Evolutionary conservation across 2,797 vertebrate species (phyloP).

Genomic region (Clamator glandarius): DNA sequence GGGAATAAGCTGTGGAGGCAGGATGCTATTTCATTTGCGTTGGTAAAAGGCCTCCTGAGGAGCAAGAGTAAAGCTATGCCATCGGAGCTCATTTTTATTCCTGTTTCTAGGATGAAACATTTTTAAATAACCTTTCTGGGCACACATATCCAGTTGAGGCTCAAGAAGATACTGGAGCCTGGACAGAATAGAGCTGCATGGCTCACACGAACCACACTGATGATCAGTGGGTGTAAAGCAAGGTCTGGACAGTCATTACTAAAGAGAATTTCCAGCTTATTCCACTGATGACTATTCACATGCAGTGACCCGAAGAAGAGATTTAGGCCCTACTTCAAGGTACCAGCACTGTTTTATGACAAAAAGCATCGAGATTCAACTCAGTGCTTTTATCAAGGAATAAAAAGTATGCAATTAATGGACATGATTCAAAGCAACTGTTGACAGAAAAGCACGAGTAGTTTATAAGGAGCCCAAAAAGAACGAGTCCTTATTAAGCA

Average conservation of each 20-base stretch:
- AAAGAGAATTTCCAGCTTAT: neutral
- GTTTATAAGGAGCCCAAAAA: neutral
- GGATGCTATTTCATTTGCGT: neutral
- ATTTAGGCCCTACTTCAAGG: neutral
- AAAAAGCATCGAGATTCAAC: neutral
- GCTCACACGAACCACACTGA: fast-evolving
- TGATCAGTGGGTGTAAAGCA: neutral
- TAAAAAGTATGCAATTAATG: slow-evolving; percentile 5
- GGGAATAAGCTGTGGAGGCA: neutral
- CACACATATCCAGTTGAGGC: neutral
- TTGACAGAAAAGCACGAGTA: neutral
- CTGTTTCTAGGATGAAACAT: neutral
- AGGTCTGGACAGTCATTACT: neutral
- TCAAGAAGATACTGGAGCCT: neutral
- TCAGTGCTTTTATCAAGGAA: neutral
- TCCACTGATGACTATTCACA: neutral
- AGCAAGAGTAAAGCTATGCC: neutral
- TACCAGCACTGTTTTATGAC: neutral
- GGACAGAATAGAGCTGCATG: neutral
- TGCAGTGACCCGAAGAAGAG: neutral
- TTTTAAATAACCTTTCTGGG: neutral
- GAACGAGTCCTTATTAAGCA: neutral
- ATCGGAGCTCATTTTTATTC: neutral
- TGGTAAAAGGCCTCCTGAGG: neutral
- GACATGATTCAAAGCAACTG: slow-evolving; percentile 21